Evolutionary conservation across 2,888 invertebrate genomes (phyloP), one percentile per base, ranked within the genome.

Genomic region (Apodemia zela): DNA sequence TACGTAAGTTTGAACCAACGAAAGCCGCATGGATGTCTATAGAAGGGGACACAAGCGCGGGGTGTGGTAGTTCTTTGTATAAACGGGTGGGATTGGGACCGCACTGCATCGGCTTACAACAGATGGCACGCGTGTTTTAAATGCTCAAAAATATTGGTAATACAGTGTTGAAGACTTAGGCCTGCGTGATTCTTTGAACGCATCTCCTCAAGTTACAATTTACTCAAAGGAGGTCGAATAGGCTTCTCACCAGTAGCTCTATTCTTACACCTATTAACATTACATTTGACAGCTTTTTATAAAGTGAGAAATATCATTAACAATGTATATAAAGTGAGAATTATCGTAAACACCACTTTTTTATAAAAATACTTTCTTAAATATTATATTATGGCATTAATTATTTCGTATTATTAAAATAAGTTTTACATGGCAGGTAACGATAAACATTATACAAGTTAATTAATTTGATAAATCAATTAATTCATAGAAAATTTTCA

Each of bases 1-100:
- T 92, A 90, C 91, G 91, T 82, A 92, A 91, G 91, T 90, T 90
- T 90, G 89, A 89, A 90, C 88, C 87, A 87, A 88, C 87, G 87
- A 89, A 89, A 89, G 89, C 89, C 89, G 89, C 88, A 88, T 87
- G 89, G 87, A 84, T 86, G 81, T 82, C 75, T 78, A 38, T 35
- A 38, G 38, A 18, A 35, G 75, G 72, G 75, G 76, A 74, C 78
- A 75, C 73, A 72, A 73, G 72, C 75, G 84, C 79, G 83, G 83
- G 81, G 79, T 68, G 76, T 67, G 79, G 80, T 72, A 79, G 81
- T 75, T 75, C 78, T 78, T 78, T 77, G 78, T 82, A 80, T 75
- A 75, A 79, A 76, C 80, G 83, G 85, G 85, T 87, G 87, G 85
- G 87, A 84, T 82, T 87, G 87, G 85, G 87, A 84, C 82, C 82